Percentiles rank a stretch among this genome's conserved stretches.
These are phyloP conservation scores for Pseudococcus viburni DNA, from an alignment of 2,888 invertebrate species.

Conservation along the genomic window DNA sequence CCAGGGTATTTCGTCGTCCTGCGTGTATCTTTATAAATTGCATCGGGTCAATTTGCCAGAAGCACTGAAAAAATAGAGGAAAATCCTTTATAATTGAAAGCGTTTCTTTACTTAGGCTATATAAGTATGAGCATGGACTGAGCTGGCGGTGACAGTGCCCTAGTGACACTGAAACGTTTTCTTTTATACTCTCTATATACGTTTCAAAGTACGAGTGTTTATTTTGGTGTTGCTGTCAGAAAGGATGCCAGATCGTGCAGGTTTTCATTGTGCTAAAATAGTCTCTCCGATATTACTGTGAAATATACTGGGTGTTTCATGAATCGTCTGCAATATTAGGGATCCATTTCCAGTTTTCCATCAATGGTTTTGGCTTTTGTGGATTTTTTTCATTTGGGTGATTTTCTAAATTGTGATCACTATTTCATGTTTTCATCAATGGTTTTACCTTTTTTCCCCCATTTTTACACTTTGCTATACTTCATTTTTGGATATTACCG, in stretches of 20 bases:
- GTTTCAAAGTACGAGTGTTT: neutral
- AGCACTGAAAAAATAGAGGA: neutral
- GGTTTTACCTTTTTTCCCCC: too few species aligned
- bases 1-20: neutral
- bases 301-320: too few species aligned
- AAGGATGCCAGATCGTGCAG: neutral
- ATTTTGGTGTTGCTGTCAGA: neutral
- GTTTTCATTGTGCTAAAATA: neutral
- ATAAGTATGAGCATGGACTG: neutral
- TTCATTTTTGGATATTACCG: too few species aligned
- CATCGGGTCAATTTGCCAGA: neutral
- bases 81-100: conserved; percentile 24
- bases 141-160: neutral
- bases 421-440: too few species aligned
- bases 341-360: too few species aligned
- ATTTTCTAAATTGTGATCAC: too few species aligned
- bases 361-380: too few species aligned
- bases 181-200: neutral
- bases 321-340: too few species aligned
- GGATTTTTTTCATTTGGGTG: too few species aligned
- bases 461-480: too few species aligned
- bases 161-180: conserved; percentile 5
- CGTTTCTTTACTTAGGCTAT: neutral
- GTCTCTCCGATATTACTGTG: neutral
- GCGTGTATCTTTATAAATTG: neutral